A percentile compares a stretch with the other conserved stretches of the same genome.
Evolutionary conservation across 1,140 invertebrate species (phyloP).

Genomic region (Marisa cornuarietis): DNA sequence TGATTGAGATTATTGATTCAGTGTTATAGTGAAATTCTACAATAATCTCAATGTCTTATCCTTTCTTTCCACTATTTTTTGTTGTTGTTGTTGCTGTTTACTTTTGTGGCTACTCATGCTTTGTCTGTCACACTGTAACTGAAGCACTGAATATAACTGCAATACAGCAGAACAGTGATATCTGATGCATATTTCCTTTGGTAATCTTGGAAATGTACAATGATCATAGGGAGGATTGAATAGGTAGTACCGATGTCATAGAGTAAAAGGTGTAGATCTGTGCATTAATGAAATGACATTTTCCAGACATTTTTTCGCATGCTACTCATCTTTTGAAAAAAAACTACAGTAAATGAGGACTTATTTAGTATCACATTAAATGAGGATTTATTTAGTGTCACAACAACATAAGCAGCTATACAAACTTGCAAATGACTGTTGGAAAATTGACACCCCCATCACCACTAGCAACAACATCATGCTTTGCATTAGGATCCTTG

Average conservation of each 20-base stretch:
- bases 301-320: background rate
- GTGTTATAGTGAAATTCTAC: background rate
- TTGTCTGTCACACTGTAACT: no score
- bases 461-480: slow-evolving; percentile 55
- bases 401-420: background rate
- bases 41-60: background rate
- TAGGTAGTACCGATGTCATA: no score
- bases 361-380: background rate
- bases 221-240: no score
- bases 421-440: slow-evolving; percentile 59
- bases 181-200: no score
- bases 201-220: no score
- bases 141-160: no score
- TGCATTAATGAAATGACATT: background rate
- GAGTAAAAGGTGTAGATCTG: background rate
- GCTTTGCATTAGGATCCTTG: slow-evolving; percentile 54
- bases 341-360: no score
- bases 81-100: background rate
- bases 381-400: background rate
- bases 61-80: no score
- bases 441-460: slow-evolving; percentile 56
- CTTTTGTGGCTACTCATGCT: no score
- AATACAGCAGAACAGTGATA: no score
- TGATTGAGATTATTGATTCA: no score
- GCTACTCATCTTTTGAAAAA: background rate